Conservation (phyloP, 2,113 vertebrate species). For the human (Homo sapiens) region DNA sequence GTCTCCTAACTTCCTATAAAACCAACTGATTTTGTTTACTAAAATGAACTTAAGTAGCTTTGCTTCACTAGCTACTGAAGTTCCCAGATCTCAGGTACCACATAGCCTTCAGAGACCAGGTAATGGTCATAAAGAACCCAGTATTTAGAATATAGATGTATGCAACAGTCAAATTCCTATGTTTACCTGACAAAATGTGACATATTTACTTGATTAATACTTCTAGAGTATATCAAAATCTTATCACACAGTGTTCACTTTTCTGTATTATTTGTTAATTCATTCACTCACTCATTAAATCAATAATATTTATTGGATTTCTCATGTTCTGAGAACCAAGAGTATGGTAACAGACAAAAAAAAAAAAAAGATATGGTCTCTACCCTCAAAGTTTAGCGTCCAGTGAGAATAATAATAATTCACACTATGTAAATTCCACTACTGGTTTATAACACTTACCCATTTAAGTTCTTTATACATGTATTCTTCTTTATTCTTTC, state of each 20-base stretch:
- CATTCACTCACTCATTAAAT: neutral
- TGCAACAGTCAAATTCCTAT: neutral
- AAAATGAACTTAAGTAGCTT: neutral
- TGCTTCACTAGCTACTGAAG: neutral
- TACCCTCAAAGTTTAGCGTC: neutral
- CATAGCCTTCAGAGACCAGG: neutral
- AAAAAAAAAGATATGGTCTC: neutral
- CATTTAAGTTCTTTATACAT: neutral
- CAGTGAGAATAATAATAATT: neutral
- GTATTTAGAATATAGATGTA: neutral
- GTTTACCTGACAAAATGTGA: neutral
- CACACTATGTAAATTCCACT: neutral
- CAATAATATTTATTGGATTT: neutral
- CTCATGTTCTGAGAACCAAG: neutral
- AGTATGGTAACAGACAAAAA: neutral
- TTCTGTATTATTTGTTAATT: neutral
- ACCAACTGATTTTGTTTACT: neutral
- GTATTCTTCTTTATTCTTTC: neutral
- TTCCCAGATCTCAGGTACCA: neutral
- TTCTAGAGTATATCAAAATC: neutral
- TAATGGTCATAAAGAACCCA: neutral
- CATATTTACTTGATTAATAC: neutral
- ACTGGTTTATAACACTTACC: too few species aligned
- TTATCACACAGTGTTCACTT: neutral
- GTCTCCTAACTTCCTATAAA: neutral